Conservation (phyloP, 2,797 vertebrate genomes). For the Scleropages formosus region DNA sequence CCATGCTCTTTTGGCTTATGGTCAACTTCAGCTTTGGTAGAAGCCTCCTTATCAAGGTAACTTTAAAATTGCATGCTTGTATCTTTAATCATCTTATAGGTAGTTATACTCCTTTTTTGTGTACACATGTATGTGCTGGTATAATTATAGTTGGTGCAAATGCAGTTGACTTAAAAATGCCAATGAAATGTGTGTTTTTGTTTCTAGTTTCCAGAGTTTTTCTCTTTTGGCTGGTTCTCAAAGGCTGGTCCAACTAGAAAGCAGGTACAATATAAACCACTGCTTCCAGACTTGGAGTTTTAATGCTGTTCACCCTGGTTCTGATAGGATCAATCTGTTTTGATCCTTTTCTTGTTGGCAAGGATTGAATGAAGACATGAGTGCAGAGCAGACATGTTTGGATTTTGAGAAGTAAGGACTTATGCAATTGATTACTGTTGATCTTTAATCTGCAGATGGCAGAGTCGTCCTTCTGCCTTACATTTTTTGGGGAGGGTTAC, state of each 20-base stretch:
- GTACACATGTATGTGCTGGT: too few relatives aligned
- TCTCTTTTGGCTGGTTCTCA: slow-evolving; percentile 87
- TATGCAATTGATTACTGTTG: too few relatives aligned
- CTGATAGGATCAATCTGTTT: too few relatives aligned
- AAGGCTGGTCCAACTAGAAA: slow-evolving; percentile 86
- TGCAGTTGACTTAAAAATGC: too few relatives aligned
- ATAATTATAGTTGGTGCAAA: too few relatives aligned
- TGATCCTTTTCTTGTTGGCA: too few relatives aligned
- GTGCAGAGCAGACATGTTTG: too few relatives aligned
- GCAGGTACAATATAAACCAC: slow-evolving; percentile 72
- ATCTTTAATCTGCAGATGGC: too few relatives aligned
- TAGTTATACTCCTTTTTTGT: too few relatives aligned
- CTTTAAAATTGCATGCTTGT: slow-evolving; percentile 29
- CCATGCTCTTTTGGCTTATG: slow-evolving; percentile 84
- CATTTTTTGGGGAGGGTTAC: slow-evolving; percentile 88
- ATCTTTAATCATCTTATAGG: neutral
- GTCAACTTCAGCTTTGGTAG: slow-evolving; percentile 86
- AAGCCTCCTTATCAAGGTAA: slow-evolving; percentile 87
- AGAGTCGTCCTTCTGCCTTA: slow-evolving; percentile 81
- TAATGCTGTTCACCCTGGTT: neutral
- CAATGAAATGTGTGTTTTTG: too few relatives aligned
- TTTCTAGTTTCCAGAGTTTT: slow-evolving; percentile 84
- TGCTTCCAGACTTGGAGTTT: neutral
- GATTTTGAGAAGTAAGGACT: too few relatives aligned
- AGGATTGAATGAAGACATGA: too few relatives aligned